Evolutionary conservation across 2,113 vertebrate genomes (phyloP).

Genomic region (Plecotus auritus): DNA sequence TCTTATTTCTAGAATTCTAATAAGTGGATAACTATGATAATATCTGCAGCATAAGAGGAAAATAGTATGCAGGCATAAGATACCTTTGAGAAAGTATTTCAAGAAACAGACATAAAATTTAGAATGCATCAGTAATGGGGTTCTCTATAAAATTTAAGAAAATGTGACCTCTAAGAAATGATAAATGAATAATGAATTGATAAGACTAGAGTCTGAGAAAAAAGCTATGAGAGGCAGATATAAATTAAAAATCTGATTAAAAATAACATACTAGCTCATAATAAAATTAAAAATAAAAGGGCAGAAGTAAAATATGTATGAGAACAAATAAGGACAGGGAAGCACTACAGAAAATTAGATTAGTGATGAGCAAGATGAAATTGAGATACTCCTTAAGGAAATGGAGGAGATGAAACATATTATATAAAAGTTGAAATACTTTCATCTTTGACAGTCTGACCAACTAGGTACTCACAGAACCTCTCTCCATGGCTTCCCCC

Average conservation of each 20-base stretch:
- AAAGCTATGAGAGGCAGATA: not conserved
- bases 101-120: not conserved
- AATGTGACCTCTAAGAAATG: conserved; percentile 32
- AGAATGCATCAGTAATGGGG: not conserved
- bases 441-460: not conserved
- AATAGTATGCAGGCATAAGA: not conserved
- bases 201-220: not conserved
- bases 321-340: conserved; percentile 39
- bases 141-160: conserved; percentile 25
- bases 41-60: not conserved
- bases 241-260: conserved; percentile 14
- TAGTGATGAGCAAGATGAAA: not conserved
- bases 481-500: not conserved
- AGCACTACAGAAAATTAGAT: conserved; percentile 41
- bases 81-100: not conserved
- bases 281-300: conserved; percentile 22
- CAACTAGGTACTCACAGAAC: not conserved
- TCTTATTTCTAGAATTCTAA: conserved; percentile 8
- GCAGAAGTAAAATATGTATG: conserved; percentile 34
- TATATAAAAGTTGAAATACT: not conserved
- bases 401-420: not conserved
- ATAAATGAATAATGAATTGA: conserved; percentile 5
- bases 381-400: not conserved
- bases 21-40: not conserved
- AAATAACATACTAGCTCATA: not conserved